These are phyloP conservation scores for Peromyscus melanophrys DNA, from an alignment of 2,797 vertebrate genomes.

Conservation along the genomic window DNA sequence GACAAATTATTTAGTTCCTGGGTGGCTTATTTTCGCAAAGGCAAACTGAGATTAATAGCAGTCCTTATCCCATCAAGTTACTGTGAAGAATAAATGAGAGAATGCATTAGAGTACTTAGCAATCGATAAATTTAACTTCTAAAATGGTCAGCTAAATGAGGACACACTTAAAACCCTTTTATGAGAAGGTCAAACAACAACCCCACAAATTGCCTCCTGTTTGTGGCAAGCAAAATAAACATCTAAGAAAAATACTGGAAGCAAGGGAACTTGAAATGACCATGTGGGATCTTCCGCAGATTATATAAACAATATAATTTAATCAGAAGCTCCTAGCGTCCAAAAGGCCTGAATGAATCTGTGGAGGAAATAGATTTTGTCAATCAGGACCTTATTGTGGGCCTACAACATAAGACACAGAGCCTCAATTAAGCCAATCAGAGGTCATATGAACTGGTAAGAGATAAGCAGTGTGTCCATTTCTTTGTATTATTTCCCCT, in stretches of 20 bases:
- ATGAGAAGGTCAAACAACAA: conserved; percentile 62
- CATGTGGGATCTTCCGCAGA: conserved; percentile 34
- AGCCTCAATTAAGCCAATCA: conserved; percentile 38
- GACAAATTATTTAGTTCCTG: conserved; percentile 9
- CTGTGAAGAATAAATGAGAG: conserved; percentile 42
- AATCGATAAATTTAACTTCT: conserved; percentile 62
- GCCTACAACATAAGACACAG: neutral
- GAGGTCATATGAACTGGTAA: neutral
- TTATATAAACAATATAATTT: conserved; percentile 66
- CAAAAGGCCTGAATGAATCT: conserved; percentile 52
- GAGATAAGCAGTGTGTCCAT: neutral
- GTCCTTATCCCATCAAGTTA: conserved; percentile 16
- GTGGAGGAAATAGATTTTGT: conserved; percentile 70
- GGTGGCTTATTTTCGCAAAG: conserved; percentile 44
- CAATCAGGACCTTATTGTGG: conserved; percentile 38
- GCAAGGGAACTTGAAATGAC: conserved; percentile 58
- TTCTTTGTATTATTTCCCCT: neutral
- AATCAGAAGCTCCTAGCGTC: conserved; percentile 69
- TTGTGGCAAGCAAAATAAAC: conserved; percentile 54
- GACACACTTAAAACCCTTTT: conserved; percentile 54
- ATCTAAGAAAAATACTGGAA: conserved; percentile 56
- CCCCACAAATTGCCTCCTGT: conserved; percentile 35
- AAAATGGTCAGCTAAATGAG: conserved; percentile 55
- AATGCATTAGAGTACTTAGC: neutral
- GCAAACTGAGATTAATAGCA: conserved; percentile 18